Percentiles rank a stretch among this genome's conserved stretches.
These are phyloP conservation scores for Mobula birostris DNA, from an alignment of 2,113 vertebrate species.

Conservation along the genomic window DNA sequence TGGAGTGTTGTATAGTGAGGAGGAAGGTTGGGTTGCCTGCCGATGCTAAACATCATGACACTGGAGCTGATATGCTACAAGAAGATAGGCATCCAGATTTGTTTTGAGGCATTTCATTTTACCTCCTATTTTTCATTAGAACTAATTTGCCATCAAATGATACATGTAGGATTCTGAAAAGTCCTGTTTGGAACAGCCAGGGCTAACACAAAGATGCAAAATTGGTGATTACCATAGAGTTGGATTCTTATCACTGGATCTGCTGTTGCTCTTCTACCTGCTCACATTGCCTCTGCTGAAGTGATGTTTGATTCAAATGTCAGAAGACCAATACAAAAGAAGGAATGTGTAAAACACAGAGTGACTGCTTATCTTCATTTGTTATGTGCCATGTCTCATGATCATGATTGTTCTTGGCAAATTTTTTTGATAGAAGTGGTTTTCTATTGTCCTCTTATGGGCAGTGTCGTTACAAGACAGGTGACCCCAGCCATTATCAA, in stretches of 20 bases:
- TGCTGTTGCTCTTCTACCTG: neutral
- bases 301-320: neutral
- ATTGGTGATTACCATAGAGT: neutral
- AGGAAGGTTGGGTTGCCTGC: neutral
- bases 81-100: neutral
- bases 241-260: neutral
- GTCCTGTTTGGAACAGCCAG: neutral
- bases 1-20: too few species aligned
- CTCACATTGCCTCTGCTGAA: neutral
- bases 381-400: too few species aligned
- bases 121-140: neutral
- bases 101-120: neutral
- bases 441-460: too few species aligned
- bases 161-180: neutral
- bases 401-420: too few species aligned
- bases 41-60: neutral
- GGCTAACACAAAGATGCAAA: neutral
- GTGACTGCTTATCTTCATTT: too few species aligned
- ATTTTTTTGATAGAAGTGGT: too few species aligned
- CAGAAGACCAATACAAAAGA: neutral
- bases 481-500: too few species aligned
- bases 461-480: too few species aligned
- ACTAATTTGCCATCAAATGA: neutral
- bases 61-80: neutral
- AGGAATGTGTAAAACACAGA: neutral